Base-by-base conservation (phyloP, 2,113 vertebrate species). In the human (Homo sapiens) region DNA sequence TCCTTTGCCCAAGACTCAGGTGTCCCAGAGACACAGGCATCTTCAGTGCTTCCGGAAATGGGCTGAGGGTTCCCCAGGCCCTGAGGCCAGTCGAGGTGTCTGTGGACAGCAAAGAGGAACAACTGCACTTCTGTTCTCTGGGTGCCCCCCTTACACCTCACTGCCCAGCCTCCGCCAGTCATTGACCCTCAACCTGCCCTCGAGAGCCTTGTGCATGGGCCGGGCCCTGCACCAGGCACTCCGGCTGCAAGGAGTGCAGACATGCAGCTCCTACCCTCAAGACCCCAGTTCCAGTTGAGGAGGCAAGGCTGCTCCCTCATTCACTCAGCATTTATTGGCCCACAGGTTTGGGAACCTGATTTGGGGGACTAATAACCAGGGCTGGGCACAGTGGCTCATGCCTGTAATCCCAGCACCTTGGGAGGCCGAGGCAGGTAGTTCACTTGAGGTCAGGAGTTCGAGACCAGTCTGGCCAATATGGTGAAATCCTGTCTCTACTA, bases 11-110 rank as follows among this genome's bases (percentile, higher is more conserved):
- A 6, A 23, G 72, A 55, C 72, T 27, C 17, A 0, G 43, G 2
- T 18, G 6, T 12, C 35, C 61, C 30, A 18, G 16, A 84, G 27
- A 43, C 3, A 45, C 1, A 0, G 0, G 6, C 45, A 38, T 32
- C 30, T 78, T 81, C 18, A 8, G 1, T 0, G 2, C 25, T 32
- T 78, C 14, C 0, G 0, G 40, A 89, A 40, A 40, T 27, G 10
- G 38, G 35, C 57, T 35, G 59, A 38, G 70, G 43, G 12, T 11
- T 35, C 3, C 50, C 66, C 1, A 1, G 23, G 40, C 16, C 57
- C 64, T 35, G 35, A 7, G 38, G 2, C 22, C 59, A 48, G 8
- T 43, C 3, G 35, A 8, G 2, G 10, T 52, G 4, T 20, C 72
- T 59, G 1, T 57, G n/a, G 66, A 70, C 35, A 57, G 55, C 0